These are phyloP conservation scores for Lumbricus terrestris DNA, from an alignment of 2,888 invertebrate species.

Conservation along the genomic window DNA sequence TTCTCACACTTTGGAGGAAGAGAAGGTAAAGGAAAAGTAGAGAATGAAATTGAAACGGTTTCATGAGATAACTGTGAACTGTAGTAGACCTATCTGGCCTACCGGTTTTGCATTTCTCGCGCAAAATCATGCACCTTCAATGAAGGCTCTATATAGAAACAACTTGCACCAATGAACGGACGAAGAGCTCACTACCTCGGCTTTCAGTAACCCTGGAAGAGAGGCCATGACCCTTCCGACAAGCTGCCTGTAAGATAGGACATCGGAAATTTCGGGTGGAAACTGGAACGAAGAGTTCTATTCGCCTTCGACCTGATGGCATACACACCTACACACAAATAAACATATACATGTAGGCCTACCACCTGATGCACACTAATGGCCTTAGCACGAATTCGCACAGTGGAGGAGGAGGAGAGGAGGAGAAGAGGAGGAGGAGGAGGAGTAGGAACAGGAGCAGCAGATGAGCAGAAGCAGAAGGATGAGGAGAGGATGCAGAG, in stretches of 20 bases:
- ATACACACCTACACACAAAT: neutral
- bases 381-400: neutral
- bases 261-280: slow-evolving; percentile 3
- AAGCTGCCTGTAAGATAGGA: neutral
- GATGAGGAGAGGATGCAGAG: too few species aligned
- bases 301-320: too few species aligned
- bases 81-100: too few species aligned
- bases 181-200: neutral
- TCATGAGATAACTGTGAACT: too few species aligned
- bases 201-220: neutral
- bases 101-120: too few species aligned
- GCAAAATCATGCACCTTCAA: neutral
- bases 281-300: too few species aligned
- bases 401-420: neutral
- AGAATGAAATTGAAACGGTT: too few species aligned
- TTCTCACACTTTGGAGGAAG: too few species aligned
- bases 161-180: neutral
- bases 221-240: neutral
- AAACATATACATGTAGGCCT: neutral
- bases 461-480: too few species aligned
- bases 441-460: too few species aligned
- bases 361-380: neutral
- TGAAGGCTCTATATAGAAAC: neutral
- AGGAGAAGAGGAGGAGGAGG: too few species aligned
- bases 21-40: too few species aligned